A percentile compares a stretch with the other conserved stretches of the same genome.
phyloP scores from a whole-genome alignment of 2,888 invertebrate species.

The Trichacis sp. region DNA sequence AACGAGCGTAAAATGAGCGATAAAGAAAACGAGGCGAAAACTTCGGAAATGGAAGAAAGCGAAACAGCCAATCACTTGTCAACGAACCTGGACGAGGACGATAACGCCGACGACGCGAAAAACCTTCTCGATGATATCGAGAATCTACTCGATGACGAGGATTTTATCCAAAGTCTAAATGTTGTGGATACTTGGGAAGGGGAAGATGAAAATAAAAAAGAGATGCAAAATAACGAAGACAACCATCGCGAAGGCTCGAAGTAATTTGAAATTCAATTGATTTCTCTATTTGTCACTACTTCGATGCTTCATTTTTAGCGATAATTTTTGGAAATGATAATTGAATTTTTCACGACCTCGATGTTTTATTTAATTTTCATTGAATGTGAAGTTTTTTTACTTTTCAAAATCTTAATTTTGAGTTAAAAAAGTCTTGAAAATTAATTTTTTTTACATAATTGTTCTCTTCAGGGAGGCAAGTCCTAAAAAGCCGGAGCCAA shows the following conservation, averaged over 20 bases:
- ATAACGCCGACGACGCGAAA: constrained; percentile 40
- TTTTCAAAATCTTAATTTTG: too few relatives aligned
- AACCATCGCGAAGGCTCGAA: constrained; percentile 11
- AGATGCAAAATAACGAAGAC: constrained; percentile 33
- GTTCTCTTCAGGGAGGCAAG: too few relatives aligned
- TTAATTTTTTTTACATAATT: too few relatives aligned
- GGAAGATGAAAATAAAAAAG: constrained; percentile 53
- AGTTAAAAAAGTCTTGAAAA: too few relatives aligned
- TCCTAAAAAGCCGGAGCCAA: too few relatives aligned
- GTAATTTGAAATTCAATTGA: constrained; percentile 2
- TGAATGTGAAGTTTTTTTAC: too few relatives aligned
- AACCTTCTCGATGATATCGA: constrained; percentile 62
- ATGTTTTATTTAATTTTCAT: too few relatives aligned
- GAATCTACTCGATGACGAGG: constrained; percentile 61
- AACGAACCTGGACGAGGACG: constrained; percentile 21
- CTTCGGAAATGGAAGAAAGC: not conserved
- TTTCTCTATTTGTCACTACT: too few relatives aligned
- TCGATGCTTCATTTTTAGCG: too few relatives aligned
- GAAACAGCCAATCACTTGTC: constrained; percentile 5
- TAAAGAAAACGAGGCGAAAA: not conserved
- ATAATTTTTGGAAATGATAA: too few relatives aligned
- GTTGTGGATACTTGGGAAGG: constrained; percentile 65
- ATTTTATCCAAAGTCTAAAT: constrained; percentile 60
- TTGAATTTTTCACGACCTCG: too few relatives aligned
- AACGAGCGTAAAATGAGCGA: too few relatives aligned